phyloP scores from a whole-genome alignment of 2,888 invertebrate species.

The Andrena bicolor region DNA sequence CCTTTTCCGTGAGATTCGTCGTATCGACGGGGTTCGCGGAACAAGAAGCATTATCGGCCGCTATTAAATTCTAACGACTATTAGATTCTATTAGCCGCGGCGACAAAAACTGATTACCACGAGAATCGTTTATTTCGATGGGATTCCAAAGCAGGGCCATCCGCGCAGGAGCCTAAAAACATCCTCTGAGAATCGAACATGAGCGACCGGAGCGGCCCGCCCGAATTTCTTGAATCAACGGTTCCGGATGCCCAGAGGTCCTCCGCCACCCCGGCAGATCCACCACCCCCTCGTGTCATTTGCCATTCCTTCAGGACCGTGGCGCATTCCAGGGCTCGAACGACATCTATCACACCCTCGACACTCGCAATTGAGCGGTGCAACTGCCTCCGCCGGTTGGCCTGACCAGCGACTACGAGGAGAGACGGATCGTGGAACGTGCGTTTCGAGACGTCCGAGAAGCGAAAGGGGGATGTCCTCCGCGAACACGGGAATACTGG shows the following conservation, averaged over 20 bases:
- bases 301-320: slow-evolving; percentile 68
- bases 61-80: not conserved
- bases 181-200: not conserved
- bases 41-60: not conserved
- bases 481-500: slow-evolving; percentile 62
- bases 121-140: not conserved
- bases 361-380: slow-evolving; percentile 82
- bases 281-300: slow-evolving; percentile 63
- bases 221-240: slow-evolving; percentile 45
- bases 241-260: slow-evolving; percentile 13
- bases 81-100: not conserved
- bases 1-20: slow-evolving; percentile 29
- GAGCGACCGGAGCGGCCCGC: not conserved
- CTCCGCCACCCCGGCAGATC: not conserved
- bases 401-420: slow-evolving; percentile 74
- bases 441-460: slow-evolving; percentile 47
- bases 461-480: slow-evolving; percentile 61
- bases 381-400: slow-evolving; percentile 52
- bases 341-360: slow-evolving; percentile 83
- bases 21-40: not conserved
- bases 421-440: slow-evolving; percentile 73
- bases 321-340: slow-evolving; percentile 80
- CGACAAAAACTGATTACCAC: not conserved
- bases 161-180: not conserved
- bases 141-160: not conserved